Evolutionary conservation across 2,113 vertebrate species (phyloP), one percentile per base, ranked within the genome.

Genomic region (Willisornis vidua): DNA sequence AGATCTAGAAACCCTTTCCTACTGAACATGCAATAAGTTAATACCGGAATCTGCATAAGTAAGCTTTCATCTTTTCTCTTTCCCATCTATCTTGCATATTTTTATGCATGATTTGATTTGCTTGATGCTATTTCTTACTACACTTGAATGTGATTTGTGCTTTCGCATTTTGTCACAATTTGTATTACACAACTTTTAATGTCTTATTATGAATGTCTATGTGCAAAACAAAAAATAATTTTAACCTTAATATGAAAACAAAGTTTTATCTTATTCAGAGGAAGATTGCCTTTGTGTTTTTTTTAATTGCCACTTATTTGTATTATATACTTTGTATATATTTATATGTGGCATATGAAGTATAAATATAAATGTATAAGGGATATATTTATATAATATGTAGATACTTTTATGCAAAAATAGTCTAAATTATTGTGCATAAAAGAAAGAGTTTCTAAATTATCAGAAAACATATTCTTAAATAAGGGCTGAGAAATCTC

Each of bases 191-290:
- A 93, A 63, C 61, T 89, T 86, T 88, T 95, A 86, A 93, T 93
- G 81, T 51, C 85, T 95, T 89, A 85, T 93, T 96, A 70, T 87
- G 67, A 93, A 94, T 49, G 68, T 33, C 67, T 61, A 79, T 71
- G 37, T n/a, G 9, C 59, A 91, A 85, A 95, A 91, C 20, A 85
- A 62, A 62, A 87, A 94, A 77, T 54, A 52, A 23, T 81, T 87
- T 70, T 83, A 91, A 89, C 12, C 25, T 46, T 66, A 35, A 51
- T 29, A 35, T 66, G 25, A n/a, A 93, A 86, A 63, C 5, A 66
- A 70, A 73, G 52, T 24, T 54, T 59, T 31, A 7, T 65, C 41
- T 93, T 71, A 29, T 65, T 87, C 57, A 67, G 14, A 84, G 14
- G n/a, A 82, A 82, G 46, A 73, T 79, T 89, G 13, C 8, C 49